phyloP scores from a whole-genome alignment of 92 coral and sea anemone genomes.

The Virgularia gustaviana region DNA sequence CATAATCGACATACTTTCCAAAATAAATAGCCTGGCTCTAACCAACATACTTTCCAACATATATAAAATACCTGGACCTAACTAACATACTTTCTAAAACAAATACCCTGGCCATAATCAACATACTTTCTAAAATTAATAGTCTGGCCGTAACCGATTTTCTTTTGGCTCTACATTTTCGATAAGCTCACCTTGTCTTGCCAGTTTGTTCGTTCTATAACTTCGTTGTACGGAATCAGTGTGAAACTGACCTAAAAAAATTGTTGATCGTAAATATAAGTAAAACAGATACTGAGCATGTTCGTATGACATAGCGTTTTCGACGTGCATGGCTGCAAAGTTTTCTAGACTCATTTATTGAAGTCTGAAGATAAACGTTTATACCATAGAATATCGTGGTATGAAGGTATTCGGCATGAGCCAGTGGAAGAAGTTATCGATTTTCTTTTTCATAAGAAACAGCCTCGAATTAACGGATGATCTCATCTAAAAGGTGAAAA shows the following conservation, averaged over 20 bases:
- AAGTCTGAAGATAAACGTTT: too few relatives aligned
- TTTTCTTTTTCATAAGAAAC: constrained; percentile 32
- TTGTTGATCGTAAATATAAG: background rate
- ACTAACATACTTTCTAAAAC: background rate
- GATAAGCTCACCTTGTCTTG: constrained; percentile 42
- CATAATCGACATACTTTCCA: too few relatives aligned
- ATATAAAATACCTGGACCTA: background rate
- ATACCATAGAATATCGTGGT: constrained; percentile 50
- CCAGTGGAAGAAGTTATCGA: constrained; percentile 42
- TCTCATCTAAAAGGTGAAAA: constrained; percentile 40
- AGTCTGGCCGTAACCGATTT: background rate
- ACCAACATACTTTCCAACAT: background rate
- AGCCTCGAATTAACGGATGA: constrained; percentile 31
- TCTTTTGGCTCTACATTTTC: background rate
- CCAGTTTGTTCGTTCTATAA: constrained; percentile 37
- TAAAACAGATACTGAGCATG: too few relatives aligned
- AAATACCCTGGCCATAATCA: too few relatives aligned
- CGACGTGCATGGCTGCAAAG: too few relatives aligned
- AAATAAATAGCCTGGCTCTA: too few relatives aligned
- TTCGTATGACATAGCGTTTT: too few relatives aligned
- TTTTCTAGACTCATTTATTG: too few relatives aligned
- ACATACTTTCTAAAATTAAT: background rate
- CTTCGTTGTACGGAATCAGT: constrained; percentile 41
- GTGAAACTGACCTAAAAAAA: constrained; percentile 42
- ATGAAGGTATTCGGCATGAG: constrained; percentile 56